phyloP scores from a whole-genome alignment of 2,113 vertebrate genomes.

The Cyphomyrus discorhynchus region DNA sequence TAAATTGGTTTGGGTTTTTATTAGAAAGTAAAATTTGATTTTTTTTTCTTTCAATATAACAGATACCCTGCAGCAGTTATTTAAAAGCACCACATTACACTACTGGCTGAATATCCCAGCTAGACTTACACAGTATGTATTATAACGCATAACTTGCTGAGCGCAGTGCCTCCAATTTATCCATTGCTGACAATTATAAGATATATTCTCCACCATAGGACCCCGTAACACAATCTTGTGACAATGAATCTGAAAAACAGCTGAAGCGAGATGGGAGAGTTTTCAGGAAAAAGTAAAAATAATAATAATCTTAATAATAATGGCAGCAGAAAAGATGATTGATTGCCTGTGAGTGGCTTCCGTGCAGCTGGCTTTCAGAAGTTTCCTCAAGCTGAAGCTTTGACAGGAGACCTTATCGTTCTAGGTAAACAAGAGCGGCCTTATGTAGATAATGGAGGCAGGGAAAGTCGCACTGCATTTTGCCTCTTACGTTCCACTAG shows the following conservation, averaged over 20 bases:
- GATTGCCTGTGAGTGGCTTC: neutral
- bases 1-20: conserved; percentile 5
- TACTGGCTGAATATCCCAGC: neutral
- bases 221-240: neutral
- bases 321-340: conserved; percentile 4
- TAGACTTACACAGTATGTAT: neutral
- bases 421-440: neutral
- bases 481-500: neutral
- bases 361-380: neutral
- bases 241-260: neutral
- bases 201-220: neutral
- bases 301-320: neutral
- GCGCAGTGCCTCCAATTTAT: neutral
- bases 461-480: neutral
- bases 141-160: neutral
- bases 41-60: neutral
- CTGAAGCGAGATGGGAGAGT: neutral
- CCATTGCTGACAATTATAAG: conserved; percentile 11
- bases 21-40: conserved; percentile 14
- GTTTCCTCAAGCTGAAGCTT: neutral
- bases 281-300: neutral
- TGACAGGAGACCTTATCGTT: neutral
- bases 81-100: neutral
- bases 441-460: neutral
- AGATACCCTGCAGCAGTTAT: conserved; percentile 4